Evolutionary conservation across 2,888 invertebrate genomes (phyloP), one percentile per base, ranked within the genome.

Genomic region (Xanthorhoe spadicearia): DNA sequence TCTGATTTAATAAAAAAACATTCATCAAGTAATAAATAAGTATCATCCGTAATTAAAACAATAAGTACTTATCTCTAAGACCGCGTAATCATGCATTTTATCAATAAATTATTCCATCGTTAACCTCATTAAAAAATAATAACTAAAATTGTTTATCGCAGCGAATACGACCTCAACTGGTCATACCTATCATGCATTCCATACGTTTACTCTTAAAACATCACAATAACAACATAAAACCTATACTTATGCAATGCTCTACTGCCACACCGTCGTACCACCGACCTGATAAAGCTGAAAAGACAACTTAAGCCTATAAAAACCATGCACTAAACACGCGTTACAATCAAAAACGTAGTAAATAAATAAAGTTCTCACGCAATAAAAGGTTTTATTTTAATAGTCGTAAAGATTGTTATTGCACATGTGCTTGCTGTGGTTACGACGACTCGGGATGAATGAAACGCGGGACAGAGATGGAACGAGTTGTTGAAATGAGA

Each of bases 271-370:
- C 88, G 89, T 83, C 90, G 87, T 87, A 90, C 91, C 84, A 83
- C 85, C 89, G 88, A 90, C 93, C 92, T 92, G 93, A 93, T 93
- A 93, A 93, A 93, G 92, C 93, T 92, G 93, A 93, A 93, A 93
- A 93, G 93, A 91, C 92, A 91, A 89, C 88, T 92, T 88, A 89
- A 88, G 90, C 92, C 90, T 90, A 91, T 91, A 94, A 94, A 94
- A 93, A 90, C 90, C 92, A 90, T 91, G 92, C 93, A 90, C 93
- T 93, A 93, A 93, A 93, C 90, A 85, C 86, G 79, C 80, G 77
- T 81, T 81, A 85, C 87, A 86, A 84, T 88, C 86, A 84, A 89
- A 91, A 92, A 79, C 76, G 89, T 85, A 84, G 81, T 88, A 92
- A 90, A 93, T 90, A 90, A 90, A 91, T 87, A 90, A 88, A 90